Base-by-base conservation (phyloP, 1,140 invertebrate species). In the Ridgeia piscesae region DNA sequence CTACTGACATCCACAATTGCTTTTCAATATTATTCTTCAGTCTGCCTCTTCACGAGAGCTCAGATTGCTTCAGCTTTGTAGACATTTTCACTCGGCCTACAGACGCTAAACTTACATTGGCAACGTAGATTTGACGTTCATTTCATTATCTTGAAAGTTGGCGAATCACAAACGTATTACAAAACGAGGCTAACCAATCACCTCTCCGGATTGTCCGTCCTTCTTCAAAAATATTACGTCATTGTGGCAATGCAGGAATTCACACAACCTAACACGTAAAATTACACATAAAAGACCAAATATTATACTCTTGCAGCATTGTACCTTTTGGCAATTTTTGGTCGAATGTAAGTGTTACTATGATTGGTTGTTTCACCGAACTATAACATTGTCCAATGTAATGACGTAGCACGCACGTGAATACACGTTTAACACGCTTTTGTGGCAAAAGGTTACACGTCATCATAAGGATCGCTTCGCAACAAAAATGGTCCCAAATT, bases 121-220 rank as follows among this genome's bases (percentile, higher is more conserved):
- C 58, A 77, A 77, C 58, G 58, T 77, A 14, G 58, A 77, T 77
- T 77, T 77, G 58, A 77, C 58, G 6, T 77, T 77, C 58, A 77
- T 77, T 77, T 77, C 58, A 27, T 77, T 77, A 31, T 77, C 58
- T 77, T 77, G 58, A 77, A 77, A 27, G 58, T 77, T 17, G 58
- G 58, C 58, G 58, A 77, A 77, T 77, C 58, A 77, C 58, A 77
- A 77, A 27, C 17, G 27, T 27, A 77, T 31, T 77, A 77, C 58
- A 77, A 77, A 77, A 77, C 58, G 58, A 77, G 58, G 27, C 58
- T 77, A 77, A 77, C 58, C 58, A 77, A 77, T 77, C 58, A 77
- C 58, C 14, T 77, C 58, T 21, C 58, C 27, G 58, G 58, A 77
- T 9, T 31, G 58, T 21, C 58, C n/a, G n/a, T n/a, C 11, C 58